Conservation (phyloP, 2,797 vertebrate genomes). For the Gephyroberyx darwinii region DNA sequence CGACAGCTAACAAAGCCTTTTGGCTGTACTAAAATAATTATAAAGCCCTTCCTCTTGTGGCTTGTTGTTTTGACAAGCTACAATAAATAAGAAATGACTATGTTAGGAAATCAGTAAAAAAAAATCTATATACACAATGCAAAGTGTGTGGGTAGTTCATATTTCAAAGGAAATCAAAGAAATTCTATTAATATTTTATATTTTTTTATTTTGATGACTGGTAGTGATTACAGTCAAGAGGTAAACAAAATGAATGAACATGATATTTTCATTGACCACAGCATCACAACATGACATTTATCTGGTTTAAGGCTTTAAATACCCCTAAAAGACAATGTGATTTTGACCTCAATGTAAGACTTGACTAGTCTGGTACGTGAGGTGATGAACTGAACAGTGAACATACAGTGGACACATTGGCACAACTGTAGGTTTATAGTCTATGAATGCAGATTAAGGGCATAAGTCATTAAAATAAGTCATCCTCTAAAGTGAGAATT, state of each 20-base stretch:
- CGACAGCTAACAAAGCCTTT: no score
- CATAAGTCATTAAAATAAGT: constrained; percentile 39
- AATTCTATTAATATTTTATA: constrained; percentile 55
- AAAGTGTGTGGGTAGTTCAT: background rate
- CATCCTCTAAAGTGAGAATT: constrained; percentile 44
- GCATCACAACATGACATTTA: constrained; percentile 63
- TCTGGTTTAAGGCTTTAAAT: constrained; percentile 65
- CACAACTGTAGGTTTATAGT: constrained; percentile 44
- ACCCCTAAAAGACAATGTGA: constrained; percentile 25
- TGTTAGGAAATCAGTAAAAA: background rate
- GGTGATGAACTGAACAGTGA: constrained; percentile 56
- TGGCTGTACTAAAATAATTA: no score
- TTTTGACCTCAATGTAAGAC: constrained; percentile 52
- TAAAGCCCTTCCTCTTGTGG: no score
- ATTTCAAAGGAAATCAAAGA: constrained; percentile 12
- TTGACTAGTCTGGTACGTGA: constrained; percentile 36
- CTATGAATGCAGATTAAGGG: constrained; percentile 58
- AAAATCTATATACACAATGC: background rate
- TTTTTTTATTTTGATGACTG: constrained; percentile 82
- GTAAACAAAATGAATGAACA: constrained; percentile 80
- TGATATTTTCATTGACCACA: constrained; percentile 74
- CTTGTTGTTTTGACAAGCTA: background rate
- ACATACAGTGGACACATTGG: constrained; percentile 56
- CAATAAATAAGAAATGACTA: background rate
- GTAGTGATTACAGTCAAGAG: constrained; percentile 80